These are phyloP conservation scores for Diloba caeruleocephala DNA, from an alignment of 2,888 invertebrate species.

Conservation along the genomic window DNA sequence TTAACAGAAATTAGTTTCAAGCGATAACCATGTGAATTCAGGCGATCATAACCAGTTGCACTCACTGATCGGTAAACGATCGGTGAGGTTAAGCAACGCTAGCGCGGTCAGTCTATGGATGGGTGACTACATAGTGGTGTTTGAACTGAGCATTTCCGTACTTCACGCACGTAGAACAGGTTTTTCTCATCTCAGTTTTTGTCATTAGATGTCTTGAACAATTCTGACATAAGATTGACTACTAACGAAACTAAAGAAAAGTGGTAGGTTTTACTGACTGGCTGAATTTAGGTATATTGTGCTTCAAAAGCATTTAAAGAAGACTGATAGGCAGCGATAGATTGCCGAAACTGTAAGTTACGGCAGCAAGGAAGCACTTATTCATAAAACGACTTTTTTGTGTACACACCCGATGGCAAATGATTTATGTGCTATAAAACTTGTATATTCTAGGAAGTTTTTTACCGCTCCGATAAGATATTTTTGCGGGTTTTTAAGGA, in stretches of 20 bases:
- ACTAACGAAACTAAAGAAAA: no score
- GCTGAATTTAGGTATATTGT: slow-evolving; percentile 35
- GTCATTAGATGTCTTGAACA: no score
- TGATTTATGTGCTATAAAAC: slow-evolving; percentile 41
- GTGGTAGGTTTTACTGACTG: slow-evolving; percentile 18
- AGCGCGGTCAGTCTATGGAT: no score
- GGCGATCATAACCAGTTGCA: no score
- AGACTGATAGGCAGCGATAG: slow-evolving; percentile 36
- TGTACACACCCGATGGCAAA: slow-evolving; percentile 5
- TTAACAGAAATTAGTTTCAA: slow-evolving; percentile 13
- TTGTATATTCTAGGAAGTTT: slow-evolving; percentile 33
- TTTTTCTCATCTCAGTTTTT: no score
- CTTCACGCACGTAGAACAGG: no score
- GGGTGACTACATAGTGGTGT: no score
- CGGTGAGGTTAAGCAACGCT: no score
- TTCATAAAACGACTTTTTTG: slow-evolving; percentile 37
- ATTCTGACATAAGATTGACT: no score
- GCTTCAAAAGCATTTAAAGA: slow-evolving; percentile 26
- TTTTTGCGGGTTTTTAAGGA: slow-evolving; percentile 7
- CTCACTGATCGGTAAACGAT: no score
- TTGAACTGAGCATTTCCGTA: no score
- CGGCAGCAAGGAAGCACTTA: slow-evolving; percentile 13
- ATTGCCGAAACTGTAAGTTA: slow-evolving; percentile 27
- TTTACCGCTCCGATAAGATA: slow-evolving; percentile 16
- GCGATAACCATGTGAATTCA: slow-evolving; percentile 26